Conservation (phyloP, 2,888 invertebrate genomes). For the Petrophora chlorosata region DNA sequence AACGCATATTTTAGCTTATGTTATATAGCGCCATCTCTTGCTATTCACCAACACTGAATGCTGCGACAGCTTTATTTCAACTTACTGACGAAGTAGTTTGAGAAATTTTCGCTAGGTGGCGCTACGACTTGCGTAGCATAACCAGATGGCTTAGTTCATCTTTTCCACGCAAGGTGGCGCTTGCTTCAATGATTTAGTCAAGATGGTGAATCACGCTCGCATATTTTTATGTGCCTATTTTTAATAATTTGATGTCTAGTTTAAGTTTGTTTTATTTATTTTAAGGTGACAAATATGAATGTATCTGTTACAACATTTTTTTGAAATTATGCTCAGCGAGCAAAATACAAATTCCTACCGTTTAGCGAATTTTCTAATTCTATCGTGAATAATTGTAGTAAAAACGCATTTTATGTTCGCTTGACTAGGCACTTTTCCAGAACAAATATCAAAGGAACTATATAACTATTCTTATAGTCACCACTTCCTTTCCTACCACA, state of each 20-base stretch:
- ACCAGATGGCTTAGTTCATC: slow-evolving; percentile 2
- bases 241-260: slow-evolving; percentile 14
- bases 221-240: slow-evolving; percentile 19
- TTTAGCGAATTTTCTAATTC: no score
- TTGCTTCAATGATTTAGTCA: neutral
- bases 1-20: slow-evolving; percentile 1
- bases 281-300: slow-evolving; percentile 10
- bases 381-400: no score
- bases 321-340: no score
- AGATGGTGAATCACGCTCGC: slow-evolving; percentile 14
- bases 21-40: slow-evolving; percentile 42
- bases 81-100: slow-evolving; percentile 18
- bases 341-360: no score
- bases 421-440: neutral
- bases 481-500: slow-evolving; percentile 3
- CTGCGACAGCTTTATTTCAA: neutral
- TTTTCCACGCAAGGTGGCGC: slow-evolving; percentile 13
- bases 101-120: slow-evolving; percentile 38
- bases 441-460: no score
- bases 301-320: slow-evolving; percentile 20
- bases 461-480: no score
- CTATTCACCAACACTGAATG: slow-evolving; percentile 16
- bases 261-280: slow-evolving; percentile 13
- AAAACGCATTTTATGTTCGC: neutral
- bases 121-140: slow-evolving; percentile 8